Evolutionary conservation across 2,797 vertebrate genomes (phyloP).

Genomic region (Lindbergichthys nudifrons): DNA sequence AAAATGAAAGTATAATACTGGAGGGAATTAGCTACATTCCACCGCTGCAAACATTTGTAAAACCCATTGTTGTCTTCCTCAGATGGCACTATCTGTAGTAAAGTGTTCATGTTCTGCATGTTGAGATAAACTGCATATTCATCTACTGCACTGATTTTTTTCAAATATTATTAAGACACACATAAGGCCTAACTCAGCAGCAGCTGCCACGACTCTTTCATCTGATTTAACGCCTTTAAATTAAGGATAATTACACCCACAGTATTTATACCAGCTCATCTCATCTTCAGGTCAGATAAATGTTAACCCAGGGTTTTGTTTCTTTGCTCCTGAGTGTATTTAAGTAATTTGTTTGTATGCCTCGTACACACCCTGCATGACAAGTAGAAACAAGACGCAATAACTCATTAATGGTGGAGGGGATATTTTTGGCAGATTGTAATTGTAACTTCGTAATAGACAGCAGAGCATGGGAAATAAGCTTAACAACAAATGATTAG

Average conservation of each 20-base stretch:
- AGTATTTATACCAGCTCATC: neutral
- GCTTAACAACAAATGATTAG: too few relatives aligned
- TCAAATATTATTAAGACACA: neutral
- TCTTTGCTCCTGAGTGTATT: neutral
- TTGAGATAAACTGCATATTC: neutral
- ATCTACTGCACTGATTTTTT: neutral
- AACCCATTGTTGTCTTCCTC: conserved; percentile 4
- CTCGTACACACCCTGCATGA: neutral
- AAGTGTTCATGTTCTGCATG: neutral
- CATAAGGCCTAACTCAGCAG: neutral
- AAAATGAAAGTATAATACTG: too few relatives aligned
- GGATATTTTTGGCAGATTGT: neutral
- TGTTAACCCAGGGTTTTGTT: neutral
- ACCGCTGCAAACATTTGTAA: neutral
- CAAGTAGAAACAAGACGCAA: neutral
- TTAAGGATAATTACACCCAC: neutral
- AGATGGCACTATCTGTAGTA: neutral
- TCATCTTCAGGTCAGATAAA: neutral
- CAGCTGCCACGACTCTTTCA: neutral
- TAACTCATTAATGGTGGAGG: neutral
- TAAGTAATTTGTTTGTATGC: neutral
- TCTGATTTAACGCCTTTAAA: neutral
- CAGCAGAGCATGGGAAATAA: conserved; percentile 2
- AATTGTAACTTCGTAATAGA: neutral
- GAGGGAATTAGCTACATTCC: neutral